Percentiles rank a stretch among this genome's conserved stretches.
These are phyloP conservation scores for Trachelus troglodyta DNA, from an alignment of 2,888 invertebrate genomes.

Conservation along the genomic window DNA sequence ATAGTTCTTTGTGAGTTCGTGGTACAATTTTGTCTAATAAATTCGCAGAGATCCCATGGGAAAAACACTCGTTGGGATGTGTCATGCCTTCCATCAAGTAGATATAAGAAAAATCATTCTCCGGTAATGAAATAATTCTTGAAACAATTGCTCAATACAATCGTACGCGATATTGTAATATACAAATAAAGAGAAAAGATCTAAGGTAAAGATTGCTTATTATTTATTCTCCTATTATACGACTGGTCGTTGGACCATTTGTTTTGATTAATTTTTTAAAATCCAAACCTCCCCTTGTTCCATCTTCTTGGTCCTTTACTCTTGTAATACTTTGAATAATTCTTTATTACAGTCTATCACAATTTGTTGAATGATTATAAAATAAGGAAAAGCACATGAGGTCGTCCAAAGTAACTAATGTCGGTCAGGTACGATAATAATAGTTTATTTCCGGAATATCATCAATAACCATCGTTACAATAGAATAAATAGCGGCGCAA, in stretches of 20 bases:
- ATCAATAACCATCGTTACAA: constrained; percentile 42
- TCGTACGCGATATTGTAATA: neutral
- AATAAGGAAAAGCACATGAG: neutral
- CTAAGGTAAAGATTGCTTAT: neutral
- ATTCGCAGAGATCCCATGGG: neutral
- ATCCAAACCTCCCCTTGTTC: neutral
- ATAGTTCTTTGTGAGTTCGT: neutral
- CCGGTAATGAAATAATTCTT: neutral
- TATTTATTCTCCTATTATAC: neutral
- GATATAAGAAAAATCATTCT: neutral
- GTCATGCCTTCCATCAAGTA: neutral
- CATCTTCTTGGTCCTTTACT: neutral
- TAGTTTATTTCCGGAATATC: constrained; percentile 10
- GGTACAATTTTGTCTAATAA: neutral
- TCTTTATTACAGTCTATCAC: neutral
- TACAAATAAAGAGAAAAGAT: neutral
- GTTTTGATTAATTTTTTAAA: neutral
- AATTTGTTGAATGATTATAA: neutral
- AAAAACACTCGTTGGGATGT: neutral
- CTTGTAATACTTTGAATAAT: neutral
- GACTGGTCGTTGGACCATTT: neutral
- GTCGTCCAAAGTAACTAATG: constrained; percentile 34
- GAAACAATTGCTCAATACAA: neutral
- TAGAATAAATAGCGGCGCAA: constrained; percentile 53
- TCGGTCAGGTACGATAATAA: constrained; percentile 39